Base-by-base conservation (phyloP, 2,113 vertebrate species). In the Clarias gariepinus region DNA sequence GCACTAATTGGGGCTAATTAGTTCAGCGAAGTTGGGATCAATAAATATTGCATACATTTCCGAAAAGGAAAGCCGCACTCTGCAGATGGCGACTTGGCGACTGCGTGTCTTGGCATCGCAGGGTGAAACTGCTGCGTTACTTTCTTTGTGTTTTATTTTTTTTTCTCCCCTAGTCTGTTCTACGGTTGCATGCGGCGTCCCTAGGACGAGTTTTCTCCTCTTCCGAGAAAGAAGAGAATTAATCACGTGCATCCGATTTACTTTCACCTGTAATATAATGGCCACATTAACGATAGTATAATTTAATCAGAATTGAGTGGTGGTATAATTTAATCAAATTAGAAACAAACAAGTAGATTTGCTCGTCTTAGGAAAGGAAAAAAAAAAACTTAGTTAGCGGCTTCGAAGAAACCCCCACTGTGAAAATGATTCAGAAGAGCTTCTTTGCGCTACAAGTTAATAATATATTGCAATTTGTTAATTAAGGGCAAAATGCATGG, bases 391-490 rank as follows among this genome's bases (percentile, higher is more conserved):
- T 79, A 88, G 90, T 89, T 90, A 88, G 82, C 47, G 66, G 77
- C 84, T 63, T 77, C 64, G 76, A 18, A 41, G 41, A 87, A 83
- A 81, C 89, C 83, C 89, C 90, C 73, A 87, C 91, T 89, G 90
- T 36, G 90, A 87, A 90, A 89, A 89, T 88, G 86, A 89, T 91
- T 88, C 90, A 83, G 78, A 89, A 87, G 87, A 90, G 88, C 89
- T 86, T 89, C 78, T 88, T 83, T 87, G 86, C 85, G 61, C 87
- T 88, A 89, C 90, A 85, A 91, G 91, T 89, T 91, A 90, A 91
- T 91, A 90, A 90, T 89, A 90, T 90, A 89, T 89, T 84, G 88
- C 89, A 89, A 90, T 91, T 90, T 91, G 91, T 92, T 92, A 91
- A 92, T 92, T 89, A 90, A 90, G 88, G 89, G 90, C 87, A 89